A percentile compares a stretch with the other conserved stretches of the same genome.
phyloP scores from a whole-genome alignment of 2,797 vertebrate species.

The Odontamblyopus lacepedii region DNA sequence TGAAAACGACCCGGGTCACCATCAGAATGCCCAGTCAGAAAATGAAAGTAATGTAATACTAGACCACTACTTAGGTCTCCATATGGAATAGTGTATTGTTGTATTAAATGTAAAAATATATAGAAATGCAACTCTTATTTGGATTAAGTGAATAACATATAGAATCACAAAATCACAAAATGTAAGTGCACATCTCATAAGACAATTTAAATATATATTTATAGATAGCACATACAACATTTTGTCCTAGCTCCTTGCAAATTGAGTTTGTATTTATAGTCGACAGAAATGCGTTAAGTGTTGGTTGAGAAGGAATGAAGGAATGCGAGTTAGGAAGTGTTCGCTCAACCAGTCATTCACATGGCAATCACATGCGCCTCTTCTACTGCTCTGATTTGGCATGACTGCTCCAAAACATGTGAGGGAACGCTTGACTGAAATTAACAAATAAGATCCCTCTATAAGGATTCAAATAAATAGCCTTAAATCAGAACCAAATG shows the following conservation, averaged over 20 bases:
- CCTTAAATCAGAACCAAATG: background rate
- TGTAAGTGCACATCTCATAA: background rate
- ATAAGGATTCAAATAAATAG: background rate
- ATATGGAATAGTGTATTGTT: background rate
- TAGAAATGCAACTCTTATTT: background rate
- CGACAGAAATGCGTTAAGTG: background rate
- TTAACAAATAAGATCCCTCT: background rate
- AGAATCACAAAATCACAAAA: no score
- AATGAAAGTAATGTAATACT: constrained; percentile 17
- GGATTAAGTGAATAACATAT: background rate
- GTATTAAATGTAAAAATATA: constrained; percentile 8
- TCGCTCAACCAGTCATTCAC: constrained; percentile 6
- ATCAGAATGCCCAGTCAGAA: constrained; percentile 32
- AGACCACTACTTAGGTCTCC: background rate
- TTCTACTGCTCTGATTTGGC: constrained; percentile 10
- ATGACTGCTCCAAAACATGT: background rate
- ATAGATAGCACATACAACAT: background rate
- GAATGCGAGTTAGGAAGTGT: background rate
- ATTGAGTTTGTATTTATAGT: constrained; percentile 3
- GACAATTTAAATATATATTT: background rate
- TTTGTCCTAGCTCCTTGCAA: background rate
- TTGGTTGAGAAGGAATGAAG: constrained; percentile 1
- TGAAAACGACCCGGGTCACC: constrained; percentile 34
- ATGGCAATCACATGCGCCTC: constrained; percentile 34
- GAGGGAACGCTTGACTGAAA: constrained; percentile 18